Evolutionary conservation across 2,888 invertebrate genomes (phyloP), one percentile per base, ranked within the genome.

Genomic region (Drosophila parthenogenetica): DNA sequence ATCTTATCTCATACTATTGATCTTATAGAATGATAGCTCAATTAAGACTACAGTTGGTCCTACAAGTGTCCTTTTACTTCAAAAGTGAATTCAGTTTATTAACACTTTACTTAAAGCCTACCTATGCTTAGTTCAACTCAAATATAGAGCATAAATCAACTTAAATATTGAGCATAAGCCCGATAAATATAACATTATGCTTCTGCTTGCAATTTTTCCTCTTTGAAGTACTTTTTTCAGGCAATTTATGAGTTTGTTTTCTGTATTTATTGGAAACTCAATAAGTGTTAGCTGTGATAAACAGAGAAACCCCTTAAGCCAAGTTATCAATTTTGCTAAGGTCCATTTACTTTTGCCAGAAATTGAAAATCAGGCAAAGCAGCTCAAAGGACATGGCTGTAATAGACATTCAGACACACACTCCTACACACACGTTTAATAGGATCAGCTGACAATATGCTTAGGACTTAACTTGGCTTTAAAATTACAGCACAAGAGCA

Each of bases 361-460:
- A 58, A 50, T 43, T 42, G 45, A 73, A 59, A 40, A 46, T 17
- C 46, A 62, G 16, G 5, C 45, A 40, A 2, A 43, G 13, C 19
- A 63, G 17, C 63, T 48, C 46, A 45, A 17, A n/a, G n/a, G n/a
- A 40, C 49, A 57, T 16, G 22, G 46, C 35, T 32, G 32, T 67
- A 46, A 39, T 16, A 25, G 17, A 13, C n/a, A 46, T 8, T 42
- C 50, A 51, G 46, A 48, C 40, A n/a, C 50, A 46, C 55, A 14
- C 50, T 35, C 17, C 32, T 17, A 17, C 11, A 14, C 14, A 29
- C 22, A 16, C 16, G 16, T 29, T 8, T 48, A 37, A 53, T 69
- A 54, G 69, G 59, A 76, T 76, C 75, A 75, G 69, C 69, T 69
- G 75, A 55, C 69, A 75, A 72, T 72, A 65, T 75, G 75, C 50